These are phyloP conservation scores for Steinernema feltiae DNA, from an alignment of 1,140 invertebrate genomes.

Conservation along the genomic window DNA sequence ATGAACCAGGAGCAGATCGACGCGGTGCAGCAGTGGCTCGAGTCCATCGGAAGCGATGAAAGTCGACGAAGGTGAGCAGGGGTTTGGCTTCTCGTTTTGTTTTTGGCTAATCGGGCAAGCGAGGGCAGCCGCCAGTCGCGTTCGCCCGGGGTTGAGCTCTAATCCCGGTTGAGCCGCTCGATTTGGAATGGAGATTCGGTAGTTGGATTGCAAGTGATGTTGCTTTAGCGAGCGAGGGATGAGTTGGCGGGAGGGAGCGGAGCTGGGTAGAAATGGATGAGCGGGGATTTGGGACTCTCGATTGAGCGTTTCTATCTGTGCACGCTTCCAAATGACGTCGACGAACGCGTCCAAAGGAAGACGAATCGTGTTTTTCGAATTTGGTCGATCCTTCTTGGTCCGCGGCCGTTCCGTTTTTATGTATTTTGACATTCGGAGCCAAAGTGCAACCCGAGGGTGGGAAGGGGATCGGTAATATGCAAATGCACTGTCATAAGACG, in stretches of 20 bases:
- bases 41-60: conserved; percentile 25
- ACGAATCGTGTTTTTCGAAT: not conserved
- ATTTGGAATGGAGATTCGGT: not conserved
- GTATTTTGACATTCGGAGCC: too few relatives aligned
- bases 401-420: too few relatives aligned
- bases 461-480: not conserved
- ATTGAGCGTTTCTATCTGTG: too few relatives aligned
- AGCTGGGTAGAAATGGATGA: not conserved
- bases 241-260: not conserved
- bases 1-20: conserved; percentile 34
- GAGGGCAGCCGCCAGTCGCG: not conserved
- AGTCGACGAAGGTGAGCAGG: conserved; percentile 29
- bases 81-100: not conserved
- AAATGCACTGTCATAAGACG: not conserved
- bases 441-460: too few relatives aligned
- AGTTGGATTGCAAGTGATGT: not conserved
- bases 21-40: conserved; percentile 38
- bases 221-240: not conserved
- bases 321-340: not conserved
- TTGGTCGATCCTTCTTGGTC: not conserved
- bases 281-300: not conserved
- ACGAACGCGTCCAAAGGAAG: not conserved
- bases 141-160: conserved; percentile 8
- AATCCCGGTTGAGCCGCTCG: conserved; percentile 14
- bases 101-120: not conserved